A percentile compares a stretch with the other conserved stretches of the same genome.
Evolutionary conservation across 2,888 invertebrate genomes (phyloP).

Genomic region (Lordiphosa fenestrarum): DNA sequence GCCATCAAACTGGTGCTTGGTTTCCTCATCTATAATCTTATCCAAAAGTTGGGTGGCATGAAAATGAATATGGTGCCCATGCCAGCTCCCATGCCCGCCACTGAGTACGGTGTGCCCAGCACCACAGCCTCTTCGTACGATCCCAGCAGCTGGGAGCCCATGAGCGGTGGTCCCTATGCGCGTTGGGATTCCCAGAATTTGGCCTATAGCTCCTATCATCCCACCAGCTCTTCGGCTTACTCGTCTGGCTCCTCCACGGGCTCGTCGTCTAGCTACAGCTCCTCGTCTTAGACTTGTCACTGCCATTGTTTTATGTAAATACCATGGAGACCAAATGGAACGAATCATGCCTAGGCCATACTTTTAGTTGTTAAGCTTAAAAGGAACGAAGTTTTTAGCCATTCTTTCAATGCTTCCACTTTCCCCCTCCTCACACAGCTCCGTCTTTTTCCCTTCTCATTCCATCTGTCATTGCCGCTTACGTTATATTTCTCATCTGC

Average conservation of each 20-base stretch:
- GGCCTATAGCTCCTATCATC: slow-evolving; percentile 87
- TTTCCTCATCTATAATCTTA: slow-evolving; percentile 89
- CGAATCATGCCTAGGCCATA: slow-evolving; percentile 69
- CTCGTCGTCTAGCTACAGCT: slow-evolving; percentile 68
- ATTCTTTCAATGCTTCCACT: slow-evolving; percentile 40
- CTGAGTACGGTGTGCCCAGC: slow-evolving; percentile 87
- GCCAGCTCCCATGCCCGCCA: slow-evolving; percentile 83
- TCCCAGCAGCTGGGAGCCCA: slow-evolving; percentile 85
- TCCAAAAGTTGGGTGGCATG: slow-evolving; percentile 91
- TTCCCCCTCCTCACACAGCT: slow-evolving; percentile 9
- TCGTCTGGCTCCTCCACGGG: slow-evolving; percentile 80
- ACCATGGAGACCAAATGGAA: slow-evolving; percentile 64
- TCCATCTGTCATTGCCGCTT: not conserved
- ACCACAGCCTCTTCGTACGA: slow-evolving; percentile 87
- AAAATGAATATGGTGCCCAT: slow-evolving; percentile 85
- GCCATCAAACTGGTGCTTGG: slow-evolving; percentile 90
- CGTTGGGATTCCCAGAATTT: slow-evolving; percentile 87
- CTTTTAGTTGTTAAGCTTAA: slow-evolving; percentile 51
- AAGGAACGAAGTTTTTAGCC: slow-evolving; percentile 59
- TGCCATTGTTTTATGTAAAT: slow-evolving; percentile 55
- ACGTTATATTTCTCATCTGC: slow-evolving; percentile 24
- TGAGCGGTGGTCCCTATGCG: slow-evolving; percentile 88
- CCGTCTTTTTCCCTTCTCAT: slow-evolving; percentile 9
- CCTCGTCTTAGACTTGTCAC: slow-evolving; percentile 60
- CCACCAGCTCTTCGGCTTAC: slow-evolving; percentile 83